Percentiles rank a stretch among this genome's conserved stretches.
phyloP scores from a whole-genome alignment of 2,113 vertebrate genomes.

The Malurus elegans region DNA sequence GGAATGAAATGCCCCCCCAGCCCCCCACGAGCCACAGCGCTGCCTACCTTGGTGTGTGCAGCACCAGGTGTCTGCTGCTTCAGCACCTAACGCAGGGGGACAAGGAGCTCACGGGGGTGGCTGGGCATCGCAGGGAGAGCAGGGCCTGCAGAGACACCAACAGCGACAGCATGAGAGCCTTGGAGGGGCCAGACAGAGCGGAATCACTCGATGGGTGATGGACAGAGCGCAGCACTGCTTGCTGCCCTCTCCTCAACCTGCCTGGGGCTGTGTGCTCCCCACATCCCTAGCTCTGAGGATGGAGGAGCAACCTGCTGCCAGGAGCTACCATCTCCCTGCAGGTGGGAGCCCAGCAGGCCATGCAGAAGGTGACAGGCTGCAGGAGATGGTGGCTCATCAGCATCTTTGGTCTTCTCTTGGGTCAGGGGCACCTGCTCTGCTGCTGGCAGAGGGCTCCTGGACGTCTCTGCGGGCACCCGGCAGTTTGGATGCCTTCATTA shows the following conservation, averaged over 20 bases:
- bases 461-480: neutral
- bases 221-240: neutral
- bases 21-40: neutral
- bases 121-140: constrained; percentile 47
- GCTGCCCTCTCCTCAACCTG: neutral
- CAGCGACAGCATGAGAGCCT: neutral
- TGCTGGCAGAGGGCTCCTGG: neutral
- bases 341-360: neutral
- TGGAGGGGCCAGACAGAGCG: neutral
- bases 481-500: neutral
- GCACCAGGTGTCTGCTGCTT: neutral
- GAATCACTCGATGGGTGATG: neutral
- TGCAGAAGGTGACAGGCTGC: neutral
- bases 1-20: neutral
- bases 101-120: neutral
- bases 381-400: neutral
- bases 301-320: neutral
- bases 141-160: neutral
- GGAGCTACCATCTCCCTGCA: neutral
- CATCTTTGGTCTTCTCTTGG: neutral
- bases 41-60: constrained; percentile 50
- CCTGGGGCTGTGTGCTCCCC: neutral
- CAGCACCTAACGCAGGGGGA: neutral
- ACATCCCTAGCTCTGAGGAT: fast-evolving
- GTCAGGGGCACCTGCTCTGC: neutral